Base-by-base conservation (phyloP, 2,113 vertebrate species). In the Chaetodon trifascialis region DNA sequence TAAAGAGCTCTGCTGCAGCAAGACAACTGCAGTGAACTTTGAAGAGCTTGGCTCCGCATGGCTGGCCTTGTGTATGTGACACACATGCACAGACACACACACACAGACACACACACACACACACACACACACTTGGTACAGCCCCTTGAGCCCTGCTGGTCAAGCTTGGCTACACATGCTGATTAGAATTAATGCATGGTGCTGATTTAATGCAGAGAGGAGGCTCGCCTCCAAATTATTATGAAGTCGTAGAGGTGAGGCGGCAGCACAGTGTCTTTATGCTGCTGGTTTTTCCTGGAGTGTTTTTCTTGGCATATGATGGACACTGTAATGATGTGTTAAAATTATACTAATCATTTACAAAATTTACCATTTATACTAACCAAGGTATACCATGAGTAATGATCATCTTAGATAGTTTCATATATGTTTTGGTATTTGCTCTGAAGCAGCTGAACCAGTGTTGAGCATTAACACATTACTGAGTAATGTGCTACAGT, bases 101-200 rank as follows among this genome's bases (percentile, higher is more conserved):
- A 40, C 38, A 40, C 38, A 40, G 2, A 11, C 42, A 11, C 42
- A 44, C 42, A 44, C 34, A 25, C 11, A 62, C 47, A 60, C 44
- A 38, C 21, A 17, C 54, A 59, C 47, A 59, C 2, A 73, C 55
- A 52, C 36, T 12, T 5, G 34, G 25, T 51, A 8, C 47, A 44
- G 46, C 68, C 80, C 83, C 72, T 38, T 4, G 68, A 38, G 89
- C 88, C 71, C 77, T 56, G 34, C 76, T 83, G 84, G 89, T 91
- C 92, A 93, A 83, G 93, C 89, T 84, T 91, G 91, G 86, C 89
- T 94, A 86, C 89, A 80, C 91, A 65, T 47, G 17, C 91, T 93
- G 90, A 95, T 94, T 93, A 92, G 84, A 92, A 94, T 94, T 85
- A 94, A 94, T 94, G 89, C 87, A 78, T 69, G 85, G 42, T 74